Conservation (phyloP, 2,888 invertebrate species). For the Odontocolon sp. region DNA sequence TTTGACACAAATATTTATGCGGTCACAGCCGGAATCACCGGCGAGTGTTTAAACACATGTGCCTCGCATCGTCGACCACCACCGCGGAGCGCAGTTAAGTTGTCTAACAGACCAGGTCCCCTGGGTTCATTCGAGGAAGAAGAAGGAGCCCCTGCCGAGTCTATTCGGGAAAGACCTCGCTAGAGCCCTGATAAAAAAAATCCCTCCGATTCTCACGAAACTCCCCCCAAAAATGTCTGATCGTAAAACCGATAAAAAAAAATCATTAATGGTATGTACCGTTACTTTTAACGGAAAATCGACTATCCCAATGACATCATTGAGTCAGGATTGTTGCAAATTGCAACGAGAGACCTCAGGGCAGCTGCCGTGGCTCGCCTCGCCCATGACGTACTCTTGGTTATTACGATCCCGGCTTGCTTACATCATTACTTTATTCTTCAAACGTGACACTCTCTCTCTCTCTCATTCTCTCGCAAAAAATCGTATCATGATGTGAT, state of each 20-base stretch:
- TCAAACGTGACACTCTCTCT: slow-evolving; percentile 30
- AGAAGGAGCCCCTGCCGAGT: too few species aligned
- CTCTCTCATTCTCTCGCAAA: background rate
- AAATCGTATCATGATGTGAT: slow-evolving; percentile 20
- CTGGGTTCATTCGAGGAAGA: slow-evolving; percentile 8
- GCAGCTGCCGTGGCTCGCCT: background rate
- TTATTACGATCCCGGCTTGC: slow-evolving; percentile 46
- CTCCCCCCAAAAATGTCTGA: too few species aligned
- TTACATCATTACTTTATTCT: slow-evolving; percentile 57
- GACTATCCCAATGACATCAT: slow-evolving; percentile 54
- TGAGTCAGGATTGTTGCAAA: slow-evolving; percentile 46
- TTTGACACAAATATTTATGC: slow-evolving; percentile 67
- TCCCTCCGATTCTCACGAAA: too few species aligned
- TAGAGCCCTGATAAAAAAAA: too few species aligned
- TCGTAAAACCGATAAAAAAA: background rate
- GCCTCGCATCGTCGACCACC: slow-evolving; percentile 27
- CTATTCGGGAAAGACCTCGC: too few species aligned
- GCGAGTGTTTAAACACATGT: slow-evolving; percentile 63
- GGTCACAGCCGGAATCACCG: slow-evolving; percentile 58
- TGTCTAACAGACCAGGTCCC: slow-evolving; percentile 51
- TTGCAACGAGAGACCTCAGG: slow-evolving; percentile 22
- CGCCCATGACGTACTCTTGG: slow-evolving; percentile 33
- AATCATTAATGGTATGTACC: background rate
- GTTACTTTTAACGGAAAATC: background rate
- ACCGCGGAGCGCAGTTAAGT: slow-evolving; percentile 48